These are phyloP conservation scores for Archips crataeganus DNA, from an alignment of 2,888 invertebrate genomes.

Conservation along the genomic window DNA sequence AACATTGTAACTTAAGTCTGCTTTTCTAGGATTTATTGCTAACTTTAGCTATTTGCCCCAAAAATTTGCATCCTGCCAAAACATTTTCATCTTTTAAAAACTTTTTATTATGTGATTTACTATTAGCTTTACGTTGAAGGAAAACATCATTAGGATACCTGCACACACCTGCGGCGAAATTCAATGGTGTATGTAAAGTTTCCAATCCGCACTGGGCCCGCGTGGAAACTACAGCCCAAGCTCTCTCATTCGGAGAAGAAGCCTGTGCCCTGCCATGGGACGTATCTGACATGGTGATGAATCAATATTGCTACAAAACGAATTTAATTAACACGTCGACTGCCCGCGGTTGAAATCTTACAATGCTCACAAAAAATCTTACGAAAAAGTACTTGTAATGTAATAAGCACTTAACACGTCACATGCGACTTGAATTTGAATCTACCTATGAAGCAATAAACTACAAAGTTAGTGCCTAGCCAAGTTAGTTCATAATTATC, in stretches of 20 bases:
- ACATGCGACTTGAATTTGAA: slow-evolving; percentile 23
- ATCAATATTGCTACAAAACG: neutral
- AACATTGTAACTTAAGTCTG: slow-evolving; percentile 22
- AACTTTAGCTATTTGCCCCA: neutral
- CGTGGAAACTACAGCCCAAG: no score
- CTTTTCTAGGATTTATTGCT: neutral
- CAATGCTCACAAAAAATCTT: neutral
- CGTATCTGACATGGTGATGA: no score
- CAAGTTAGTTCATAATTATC: slow-evolving; percentile 27
- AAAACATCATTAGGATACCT: no score
- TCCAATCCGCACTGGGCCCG: no score
- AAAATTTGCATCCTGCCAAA: neutral
- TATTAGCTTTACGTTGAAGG: no score
- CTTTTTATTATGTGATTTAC: no score
- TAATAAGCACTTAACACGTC: neutral
- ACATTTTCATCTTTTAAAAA: neutral
- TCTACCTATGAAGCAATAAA: slow-evolving; percentile 16
- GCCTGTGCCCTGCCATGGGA: no score
- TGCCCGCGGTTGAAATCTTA: neutral
- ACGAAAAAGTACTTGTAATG: neutral
- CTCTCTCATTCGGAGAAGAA: no score
- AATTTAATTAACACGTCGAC: slow-evolving; percentile 16
- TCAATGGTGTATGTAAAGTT: no score
- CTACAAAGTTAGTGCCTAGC: slow-evolving; percentile 18
- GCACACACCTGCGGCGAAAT: no score